phyloP scores from a whole-genome alignment of 2,888 invertebrate species.

The Drosophila maculinotata region DNA sequence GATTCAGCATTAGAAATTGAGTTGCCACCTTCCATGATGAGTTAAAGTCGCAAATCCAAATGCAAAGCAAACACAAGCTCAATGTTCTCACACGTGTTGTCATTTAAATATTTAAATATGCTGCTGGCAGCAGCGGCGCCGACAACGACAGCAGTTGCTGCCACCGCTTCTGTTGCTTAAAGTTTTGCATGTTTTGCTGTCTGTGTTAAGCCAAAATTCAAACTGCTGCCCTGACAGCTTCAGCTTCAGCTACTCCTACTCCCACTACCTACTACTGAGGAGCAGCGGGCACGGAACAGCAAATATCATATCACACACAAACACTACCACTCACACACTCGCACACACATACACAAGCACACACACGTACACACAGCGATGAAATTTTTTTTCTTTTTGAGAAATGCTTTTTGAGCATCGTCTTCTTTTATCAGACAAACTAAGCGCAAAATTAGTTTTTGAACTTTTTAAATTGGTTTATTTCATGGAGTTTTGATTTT shows the following conservation, averaged over 20 bases:
- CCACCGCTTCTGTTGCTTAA: slow-evolving; percentile 37
- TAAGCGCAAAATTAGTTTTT: slow-evolving; percentile 84
- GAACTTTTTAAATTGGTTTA: slow-evolving; percentile 83
- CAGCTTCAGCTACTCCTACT: slow-evolving; percentile 9
- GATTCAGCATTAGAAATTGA: slow-evolving; percentile 55
- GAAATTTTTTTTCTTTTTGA: slow-evolving; percentile 23
- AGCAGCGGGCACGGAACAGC: slow-evolving; percentile 27
- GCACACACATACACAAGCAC: slow-evolving; percentile 9
- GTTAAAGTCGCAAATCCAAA: slow-evolving; percentile 40
- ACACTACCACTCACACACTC: slow-evolving; percentile 20
- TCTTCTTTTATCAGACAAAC: slow-evolving; percentile 79
- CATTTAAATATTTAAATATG: slow-evolving; percentile 76
- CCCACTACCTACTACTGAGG: neutral
- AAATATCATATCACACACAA: slow-evolving; percentile 49
- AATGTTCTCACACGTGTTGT: slow-evolving; percentile 77
- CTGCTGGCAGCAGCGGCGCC: slow-evolving; percentile 68
- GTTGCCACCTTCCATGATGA: slow-evolving; percentile 46
- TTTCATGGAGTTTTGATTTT: slow-evolving; percentile 81
- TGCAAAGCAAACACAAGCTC: slow-evolving; percentile 36
- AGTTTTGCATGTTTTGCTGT: slow-evolving; percentile 74
- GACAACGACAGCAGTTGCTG: slow-evolving; percentile 55
- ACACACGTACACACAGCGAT: slow-evolving; percentile 30
- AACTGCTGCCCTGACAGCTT: slow-evolving; percentile 66
- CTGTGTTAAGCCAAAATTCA: slow-evolving; percentile 67
- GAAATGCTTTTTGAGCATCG: slow-evolving; percentile 47